Percentiles rank a stretch among this genome's conserved stretches.
Conservation (phyloP, 2,888 invertebrate genomes). For the Agonum fuliginosum region DNA sequence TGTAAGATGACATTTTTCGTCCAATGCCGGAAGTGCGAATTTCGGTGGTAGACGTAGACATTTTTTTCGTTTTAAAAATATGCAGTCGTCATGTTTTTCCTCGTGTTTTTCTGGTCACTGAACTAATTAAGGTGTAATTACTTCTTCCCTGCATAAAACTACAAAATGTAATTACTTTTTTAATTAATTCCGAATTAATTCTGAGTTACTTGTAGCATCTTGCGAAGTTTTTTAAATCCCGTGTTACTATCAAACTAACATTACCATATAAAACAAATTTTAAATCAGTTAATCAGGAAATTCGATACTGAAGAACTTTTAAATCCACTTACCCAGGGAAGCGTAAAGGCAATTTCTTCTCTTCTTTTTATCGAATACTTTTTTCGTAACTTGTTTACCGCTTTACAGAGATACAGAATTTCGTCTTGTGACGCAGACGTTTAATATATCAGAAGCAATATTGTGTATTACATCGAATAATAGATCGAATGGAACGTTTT, state of each 20-base stretch:
- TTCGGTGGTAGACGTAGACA: too few species aligned
- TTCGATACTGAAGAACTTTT: not conserved
- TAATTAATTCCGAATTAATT: constrained; percentile 2
- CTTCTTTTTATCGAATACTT: constrained; percentile 4
- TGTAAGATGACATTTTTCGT: too few species aligned
- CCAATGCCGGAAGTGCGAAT: too few species aligned
- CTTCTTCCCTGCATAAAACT: not conserved
- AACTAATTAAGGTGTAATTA: constrained; percentile 11
- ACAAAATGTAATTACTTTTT: constrained; percentile 11
- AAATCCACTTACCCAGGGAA: constrained; percentile 10
- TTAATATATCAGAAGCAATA: constrained; percentile 26
- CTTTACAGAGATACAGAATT: constrained; percentile 18
- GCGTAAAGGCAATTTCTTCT: constrained; percentile 29
- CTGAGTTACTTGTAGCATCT: not conserved
- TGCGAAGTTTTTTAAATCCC: not conserved
- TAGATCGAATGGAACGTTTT: constrained; percentile 3
- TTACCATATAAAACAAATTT: not conserved
- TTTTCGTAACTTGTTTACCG: constrained; percentile 10
- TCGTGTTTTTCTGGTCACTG: not conserved
- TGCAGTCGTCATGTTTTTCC: too few species aligned
- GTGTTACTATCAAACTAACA: not conserved
- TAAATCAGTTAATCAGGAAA: not conserved
- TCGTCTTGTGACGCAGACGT: not conserved
- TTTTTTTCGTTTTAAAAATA: too few species aligned
- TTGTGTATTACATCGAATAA: constrained; percentile 15